Percentiles rank a stretch among this genome's conserved stretches.
phyloP scores from a whole-genome alignment of 2,113 vertebrate genomes.

The Anarrhichthys ocellatus region DNA sequence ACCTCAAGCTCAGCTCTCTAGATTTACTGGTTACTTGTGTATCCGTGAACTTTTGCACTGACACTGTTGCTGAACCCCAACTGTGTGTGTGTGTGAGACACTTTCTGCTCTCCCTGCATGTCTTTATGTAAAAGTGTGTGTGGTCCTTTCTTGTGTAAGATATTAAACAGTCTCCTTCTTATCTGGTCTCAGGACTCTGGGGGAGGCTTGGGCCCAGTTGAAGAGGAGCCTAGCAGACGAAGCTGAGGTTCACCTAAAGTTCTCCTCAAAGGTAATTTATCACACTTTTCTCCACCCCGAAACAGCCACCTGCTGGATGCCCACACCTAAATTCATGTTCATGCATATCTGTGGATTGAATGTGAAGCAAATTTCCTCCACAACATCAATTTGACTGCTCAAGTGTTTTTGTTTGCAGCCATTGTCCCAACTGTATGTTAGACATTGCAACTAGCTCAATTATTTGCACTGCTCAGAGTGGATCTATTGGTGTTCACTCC shows the following conservation, averaged over 20 bases:
- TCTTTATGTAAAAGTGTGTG: slow-evolving; percentile 54
- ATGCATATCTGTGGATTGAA: not conserved
- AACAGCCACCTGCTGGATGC: not conserved
- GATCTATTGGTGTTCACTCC: not conserved
- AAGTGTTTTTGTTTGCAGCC: not conserved
- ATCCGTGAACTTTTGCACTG: slow-evolving; percentile 63
- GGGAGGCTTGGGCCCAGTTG: slow-evolving; percentile 95
- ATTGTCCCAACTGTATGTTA: not conserved
- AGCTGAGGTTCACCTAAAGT: slow-evolving; percentile 97
- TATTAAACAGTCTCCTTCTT: slow-evolving; percentile 34
- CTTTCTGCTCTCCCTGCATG: slow-evolving; percentile 13
- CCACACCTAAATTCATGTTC: not conserved
- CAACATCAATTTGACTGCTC: not conserved
- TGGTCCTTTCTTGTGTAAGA: slow-evolving; percentile 48
- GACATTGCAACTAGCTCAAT: not conserved
- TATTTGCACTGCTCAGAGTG: not conserved
- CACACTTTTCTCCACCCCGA: not conserved
- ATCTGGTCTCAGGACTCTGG: slow-evolving; percentile 87
- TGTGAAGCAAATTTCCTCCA: not conserved
- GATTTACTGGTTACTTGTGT: slow-evolving; percentile 46
- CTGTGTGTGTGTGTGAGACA: not conserved
- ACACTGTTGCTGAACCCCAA: slow-evolving; percentile 36
- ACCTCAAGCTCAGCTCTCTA: slow-evolving; percentile 27
- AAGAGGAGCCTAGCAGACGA: slow-evolving; percentile 97
- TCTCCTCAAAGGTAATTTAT: slow-evolving; percentile 94